Evolutionary conservation across 2,113 vertebrate species (phyloP), one percentile per base, ranked within the genome.

Genomic region (Phocoena phocoena): DNA sequence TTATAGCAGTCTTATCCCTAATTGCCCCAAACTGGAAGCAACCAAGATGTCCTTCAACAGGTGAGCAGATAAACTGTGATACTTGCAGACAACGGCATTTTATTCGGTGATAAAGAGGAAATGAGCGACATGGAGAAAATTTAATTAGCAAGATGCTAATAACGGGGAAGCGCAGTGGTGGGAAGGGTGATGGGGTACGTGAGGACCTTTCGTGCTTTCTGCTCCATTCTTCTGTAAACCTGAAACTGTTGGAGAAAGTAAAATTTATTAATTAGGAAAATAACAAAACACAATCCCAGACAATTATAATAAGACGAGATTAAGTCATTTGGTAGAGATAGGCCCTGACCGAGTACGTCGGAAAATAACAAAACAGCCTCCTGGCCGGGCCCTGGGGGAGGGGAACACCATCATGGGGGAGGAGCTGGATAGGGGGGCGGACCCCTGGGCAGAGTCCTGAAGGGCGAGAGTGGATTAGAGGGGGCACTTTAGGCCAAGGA

Each of bases 1-100:
- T n/a, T n/a, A 70, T 36, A 26, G 26, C 60, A 41, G n/a, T 25
- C 53, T 76, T 76, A 21, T 41, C 76, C 14, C 18, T 50, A 77
- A 33, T 41, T 67, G 33, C 65, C 18, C 6, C 62, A 47, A 25
- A 9, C 47, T 62, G n/a, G 26, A 77, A 58, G 41, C 23, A 20
- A 71, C 31, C 74, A 14, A 50, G 31, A 14, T 23, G 5, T 71
- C 33, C 26, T 79, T 71, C 36, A 26, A 13, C 33, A 33, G 81
- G 3, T 62, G 21, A 28, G 5, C 25, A 26, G 25, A 62, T 50
- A 62, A 36, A 88, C 38, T 38, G 21, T 2, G 62, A 38, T 11
- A 4, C 1, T 5, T 50, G 3, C 25, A 25, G 53, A 25, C 9
- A 20, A 13, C 3, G 2, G n/a, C 47, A 3, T 83, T 13, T 41